Conservation (phyloP, 2,888 invertebrate species). For the Arctia plantaginis region DNA sequence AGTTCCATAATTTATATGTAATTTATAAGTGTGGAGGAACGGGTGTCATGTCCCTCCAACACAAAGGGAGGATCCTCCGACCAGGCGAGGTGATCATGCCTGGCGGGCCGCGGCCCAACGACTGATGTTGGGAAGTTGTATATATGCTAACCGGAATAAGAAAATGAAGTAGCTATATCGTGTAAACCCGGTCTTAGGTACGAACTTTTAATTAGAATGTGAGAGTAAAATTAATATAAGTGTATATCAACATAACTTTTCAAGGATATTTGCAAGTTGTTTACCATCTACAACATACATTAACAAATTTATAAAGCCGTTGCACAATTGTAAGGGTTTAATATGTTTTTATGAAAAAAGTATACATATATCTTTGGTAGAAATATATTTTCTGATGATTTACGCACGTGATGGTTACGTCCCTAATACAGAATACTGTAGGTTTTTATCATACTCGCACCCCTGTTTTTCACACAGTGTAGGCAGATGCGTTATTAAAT, state of each 20-base stretch:
- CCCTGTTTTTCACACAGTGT: background rate
- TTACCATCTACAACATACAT: background rate
- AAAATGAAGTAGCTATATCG: background rate
- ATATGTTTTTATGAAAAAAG: background rate
- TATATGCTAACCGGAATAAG: background rate
- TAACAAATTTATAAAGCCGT: background rate
- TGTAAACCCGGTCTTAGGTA: background rate
- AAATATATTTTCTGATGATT: no score
- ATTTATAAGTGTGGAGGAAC: background rate
- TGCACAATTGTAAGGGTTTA: background rate
- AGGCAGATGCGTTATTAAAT: background rate
- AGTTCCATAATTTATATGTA: no score
- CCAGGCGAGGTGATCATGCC: no score
- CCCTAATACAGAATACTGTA: no score
- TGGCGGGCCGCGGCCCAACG: no score
- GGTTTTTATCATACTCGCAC: no score
- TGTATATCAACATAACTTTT: background rate
- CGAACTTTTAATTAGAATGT: no score
- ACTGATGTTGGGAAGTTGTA: no score
- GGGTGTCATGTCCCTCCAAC: no score
- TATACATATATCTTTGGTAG: no score
- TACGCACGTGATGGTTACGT: no score
- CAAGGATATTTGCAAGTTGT: background rate
- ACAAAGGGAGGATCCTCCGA: no score
- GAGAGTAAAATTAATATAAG: background rate